Evolutionary conservation across 2,888 invertebrate species (phyloP), one percentile per base, ranked within the genome.

Genomic region (Agrochola litura): DNA sequence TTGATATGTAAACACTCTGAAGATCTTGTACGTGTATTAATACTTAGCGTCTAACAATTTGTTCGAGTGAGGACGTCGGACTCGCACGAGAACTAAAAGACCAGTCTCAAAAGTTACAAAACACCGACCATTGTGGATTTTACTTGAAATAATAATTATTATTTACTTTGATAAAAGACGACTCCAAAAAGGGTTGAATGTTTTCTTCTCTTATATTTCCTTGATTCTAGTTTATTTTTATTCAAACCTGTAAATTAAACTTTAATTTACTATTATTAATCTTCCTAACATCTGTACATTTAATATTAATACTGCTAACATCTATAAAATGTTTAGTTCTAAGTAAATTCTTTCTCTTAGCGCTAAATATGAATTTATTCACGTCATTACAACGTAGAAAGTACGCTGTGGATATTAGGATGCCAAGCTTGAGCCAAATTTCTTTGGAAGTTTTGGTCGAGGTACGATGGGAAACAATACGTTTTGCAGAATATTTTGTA

Each of bases 1-100:
- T 79, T 73, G 72, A 73, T 79, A 84, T 71, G 73, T 80, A 86
- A 80, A 82, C 80, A 73, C 63, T 43, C 52, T 63, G 19, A 60
- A 46, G 41, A 68, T 66, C n/a, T 66, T 64, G 60, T 37, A 37
- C n/a, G 64, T 64, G 60, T 37, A 37, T 37, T 37, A 30, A 30
- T 37, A 37, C 37, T 37, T 37, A 37, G 66, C 52, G 76, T 69
- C 71, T 25, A 61, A 25, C 70, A 79, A 79, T 79, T 76, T 77
- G 70, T 78, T 77, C 71, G 16, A 85, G 77, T 64, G 65, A 56
- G 58, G 46, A 52, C n/a, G 1, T 37, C 12, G 25, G 22, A 10
- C 9, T 61, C 5, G 3, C 9, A 54, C 14, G 30, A 65, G 4
- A 14, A 19, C 9, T 73, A 19, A 22, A 41, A 37, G 10, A 49